Percentiles rank a stretch among this genome's conserved stretches.
Conservation (phyloP, 2,113 vertebrate species). For the Gymnocephalus cernua region DNA sequence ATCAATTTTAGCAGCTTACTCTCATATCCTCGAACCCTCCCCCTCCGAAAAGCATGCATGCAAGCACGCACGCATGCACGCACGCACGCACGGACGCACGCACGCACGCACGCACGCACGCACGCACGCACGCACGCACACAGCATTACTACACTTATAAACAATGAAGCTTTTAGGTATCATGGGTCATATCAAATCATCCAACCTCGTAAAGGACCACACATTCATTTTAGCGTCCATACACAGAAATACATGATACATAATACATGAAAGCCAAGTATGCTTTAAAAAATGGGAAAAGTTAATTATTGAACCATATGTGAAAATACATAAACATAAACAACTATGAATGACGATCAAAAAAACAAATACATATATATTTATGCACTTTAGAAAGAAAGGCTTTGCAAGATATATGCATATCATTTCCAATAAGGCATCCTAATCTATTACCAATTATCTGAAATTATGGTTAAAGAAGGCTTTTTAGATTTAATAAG, state of each 20-base stretch:
- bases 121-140: not conserved
- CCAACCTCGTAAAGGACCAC: not conserved
- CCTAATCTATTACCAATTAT: not conserved
- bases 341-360: not conserved
- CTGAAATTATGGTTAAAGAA: not conserved
- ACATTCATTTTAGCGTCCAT: not conserved
- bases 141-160: not conserved
- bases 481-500: not conserved
- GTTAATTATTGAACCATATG: not conserved
- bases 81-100: constrained; percentile 13
- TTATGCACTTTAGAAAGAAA: not conserved
- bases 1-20: constrained; percentile 67
- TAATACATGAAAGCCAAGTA: not conserved
- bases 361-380: constrained; percentile 3
- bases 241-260: too few relatives aligned
- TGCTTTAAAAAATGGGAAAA: not conserved
- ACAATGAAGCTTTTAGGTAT: constrained; percentile 3
- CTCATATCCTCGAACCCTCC: constrained; percentile 13
- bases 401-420: not conserved
- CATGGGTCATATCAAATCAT: constrained; percentile 16
- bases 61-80: not conserved
- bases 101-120: constrained; percentile 7
- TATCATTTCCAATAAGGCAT: not conserved
- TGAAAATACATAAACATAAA: not conserved
- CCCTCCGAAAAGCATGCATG: not conserved